Percentiles rank a stretch among this genome's conserved stretches.
Conservation (phyloP, 2,888 invertebrate genomes). For the Scaeva pyrastri region DNA sequence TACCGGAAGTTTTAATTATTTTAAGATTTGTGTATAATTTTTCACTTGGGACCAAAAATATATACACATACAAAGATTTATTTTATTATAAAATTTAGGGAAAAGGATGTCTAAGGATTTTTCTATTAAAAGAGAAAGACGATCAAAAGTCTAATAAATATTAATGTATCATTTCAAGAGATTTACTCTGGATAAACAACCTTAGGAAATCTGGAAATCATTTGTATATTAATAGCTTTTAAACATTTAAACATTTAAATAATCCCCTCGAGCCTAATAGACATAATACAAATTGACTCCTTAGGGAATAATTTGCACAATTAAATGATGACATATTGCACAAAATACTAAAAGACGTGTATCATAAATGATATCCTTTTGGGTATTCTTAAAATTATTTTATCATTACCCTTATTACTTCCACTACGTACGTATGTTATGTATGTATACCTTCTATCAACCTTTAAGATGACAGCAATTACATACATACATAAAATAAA, state of each 20-base stretch:
- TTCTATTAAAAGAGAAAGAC: too few relatives aligned
- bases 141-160: too few relatives aligned
- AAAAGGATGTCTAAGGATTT: too few relatives aligned
- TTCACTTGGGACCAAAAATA: too few relatives aligned
- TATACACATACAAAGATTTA: too few relatives aligned
- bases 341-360: not conserved
- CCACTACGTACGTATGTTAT: not conserved
- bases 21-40: too few relatives aligned
- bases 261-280: not conserved
- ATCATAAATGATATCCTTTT: not conserved
- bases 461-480: slow-evolving; percentile 15
- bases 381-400: slow-evolving; percentile 17
- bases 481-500: slow-evolving; percentile 17
- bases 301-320: not conserved
- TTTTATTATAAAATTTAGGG: too few relatives aligned
- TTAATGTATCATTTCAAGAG: too few relatives aligned
- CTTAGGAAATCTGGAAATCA: not conserved
- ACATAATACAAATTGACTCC: not conserved
- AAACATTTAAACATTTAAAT: not conserved
- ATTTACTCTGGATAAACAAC: not conserved
- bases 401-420: slow-evolving; percentile 7
- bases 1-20: too few relatives aligned
- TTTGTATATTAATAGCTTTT: slow-evolving; percentile 1
- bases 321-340: slow-evolving; percentile 11
- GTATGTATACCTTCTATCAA: not conserved